A percentile compares a stretch with the other conserved stretches of the same genome.
These are phyloP conservation scores for Nesogale talazaci DNA, from an alignment of 2,113 vertebrate genomes.

Conservation along the genomic window DNA sequence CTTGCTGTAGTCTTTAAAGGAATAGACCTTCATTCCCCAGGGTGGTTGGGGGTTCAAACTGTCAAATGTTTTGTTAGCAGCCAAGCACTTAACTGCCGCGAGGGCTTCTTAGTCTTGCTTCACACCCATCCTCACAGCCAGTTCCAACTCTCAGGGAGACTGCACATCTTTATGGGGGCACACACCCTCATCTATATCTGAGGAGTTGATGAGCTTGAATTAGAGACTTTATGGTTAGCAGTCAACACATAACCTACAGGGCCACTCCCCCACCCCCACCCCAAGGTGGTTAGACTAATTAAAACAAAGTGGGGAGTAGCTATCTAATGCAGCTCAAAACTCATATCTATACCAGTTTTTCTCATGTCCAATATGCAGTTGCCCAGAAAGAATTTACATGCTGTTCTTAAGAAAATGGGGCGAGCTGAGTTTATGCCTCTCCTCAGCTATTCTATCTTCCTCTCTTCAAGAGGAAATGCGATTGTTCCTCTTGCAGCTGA, in stretches of 20 bases:
- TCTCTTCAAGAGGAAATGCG: too few species aligned
- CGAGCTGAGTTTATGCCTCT: too few species aligned
- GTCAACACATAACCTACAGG: not conserved
- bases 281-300: not conserved
- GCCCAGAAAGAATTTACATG: not conserved
- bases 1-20: not conserved
- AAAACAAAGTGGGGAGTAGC: not conserved
- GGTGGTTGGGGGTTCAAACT: too few species aligned
- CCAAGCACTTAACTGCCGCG: too few species aligned
- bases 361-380: not conserved
- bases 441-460: too few species aligned
- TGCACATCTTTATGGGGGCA: not conserved
- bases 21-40: not conserved
- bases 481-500: not conserved
- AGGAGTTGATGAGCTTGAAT: not conserved
- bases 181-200: not conserved
- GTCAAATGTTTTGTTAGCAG: too few species aligned
- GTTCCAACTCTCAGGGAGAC: too few species aligned
- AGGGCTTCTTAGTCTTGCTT: too few species aligned
- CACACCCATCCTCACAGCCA: too few species aligned
- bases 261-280: not conserved
- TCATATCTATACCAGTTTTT: not conserved
- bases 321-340: not conserved
- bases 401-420: not conserved
- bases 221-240: not conserved